A percentile compares a stretch with the other conserved stretches of the same genome.
phyloP scores from a whole-genome alignment of 2,797 vertebrate species.

The Pelodytes ibericus region DNA sequence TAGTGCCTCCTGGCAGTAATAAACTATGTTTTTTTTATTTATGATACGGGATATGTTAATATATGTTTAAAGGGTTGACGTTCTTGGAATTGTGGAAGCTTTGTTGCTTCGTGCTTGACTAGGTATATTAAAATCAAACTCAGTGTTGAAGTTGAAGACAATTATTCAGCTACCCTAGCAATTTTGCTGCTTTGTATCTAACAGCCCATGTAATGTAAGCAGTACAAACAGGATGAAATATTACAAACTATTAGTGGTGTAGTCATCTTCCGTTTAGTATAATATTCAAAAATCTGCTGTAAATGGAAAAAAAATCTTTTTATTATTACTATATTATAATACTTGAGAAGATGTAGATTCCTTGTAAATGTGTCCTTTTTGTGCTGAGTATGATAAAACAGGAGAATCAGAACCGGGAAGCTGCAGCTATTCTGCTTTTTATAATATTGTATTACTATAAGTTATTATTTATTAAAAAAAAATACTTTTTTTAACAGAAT shows the following conservation, averaged over 20 bases:
- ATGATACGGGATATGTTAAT: neutral
- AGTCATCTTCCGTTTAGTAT: constrained; percentile 5
- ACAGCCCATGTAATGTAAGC: constrained; percentile 3
- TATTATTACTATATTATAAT: neutral
- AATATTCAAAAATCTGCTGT: neutral
- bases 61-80: neutral
- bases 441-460: too few relatives aligned
- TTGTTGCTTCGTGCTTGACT: neutral
- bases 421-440: too few relatives aligned
- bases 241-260: constrained; percentile 2
- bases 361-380: neutral
- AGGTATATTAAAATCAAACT: neutral
- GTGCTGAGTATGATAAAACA: too few relatives aligned
- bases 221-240: neutral
- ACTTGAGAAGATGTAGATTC: neutral
- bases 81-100: neutral
- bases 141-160: neutral
- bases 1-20: too few relatives aligned
- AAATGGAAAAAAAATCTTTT: constrained; percentile 5
- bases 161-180: constrained; percentile 7
- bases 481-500: too few relatives aligned
- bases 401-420: too few relatives aligned
- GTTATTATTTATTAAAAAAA: too few relatives aligned
- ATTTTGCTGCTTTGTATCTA: constrained; percentile 8
- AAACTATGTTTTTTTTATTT: neutral